Evolutionary conservation across 2,113 vertebrate species (phyloP), one percentile per base, ranked within the genome.

Genomic region (Seriola dumerili): DNA sequence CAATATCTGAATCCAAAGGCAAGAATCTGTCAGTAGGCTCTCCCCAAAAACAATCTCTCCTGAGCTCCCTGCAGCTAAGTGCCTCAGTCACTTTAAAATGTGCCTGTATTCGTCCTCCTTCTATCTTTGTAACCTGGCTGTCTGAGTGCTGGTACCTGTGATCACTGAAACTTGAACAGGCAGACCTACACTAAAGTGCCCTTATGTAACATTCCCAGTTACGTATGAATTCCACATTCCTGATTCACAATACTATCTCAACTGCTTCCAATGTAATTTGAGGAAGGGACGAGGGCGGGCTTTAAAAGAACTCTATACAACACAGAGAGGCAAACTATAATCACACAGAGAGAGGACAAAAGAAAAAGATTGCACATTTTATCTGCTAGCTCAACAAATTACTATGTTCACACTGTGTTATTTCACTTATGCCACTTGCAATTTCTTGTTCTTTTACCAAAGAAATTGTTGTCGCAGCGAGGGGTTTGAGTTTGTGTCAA

Each of bases 191-290:
- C 58, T 52, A 58, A 88, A 84, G 61, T 77, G 80, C 80, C 74
- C 71, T 93, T 95, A 93, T 81, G 76, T 91, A 95, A 95, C 88
- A 54, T 86, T 61, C 74, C 67, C 54, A 76, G 81, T 80, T 67
- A 71, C 11, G 68, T 58, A 84, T 84, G 67, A 91, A 83, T 81
- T 90, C 83, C 83, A 82, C 64, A 71, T 72, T 84, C 80, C 17
- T 34, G 29, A 29, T 29, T 34, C 72, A 79, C 73, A 81, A 81
- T 52, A 67, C 57, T 90, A 83, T 83, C 69, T 40, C 34, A 48
- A 84, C 59, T n/a, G 62, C 36, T 76, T 80, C 36, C 54, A 64
- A 70, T 90, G 80, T 81, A 81, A 85, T 81, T 72, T 80, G 76
- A 88, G 70, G 7, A 65, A 55, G 38, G 44, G 65, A 79, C 5